phyloP scores from a whole-genome alignment of 2,113 vertebrate species.

The Pseudorasbora parva region DNA sequence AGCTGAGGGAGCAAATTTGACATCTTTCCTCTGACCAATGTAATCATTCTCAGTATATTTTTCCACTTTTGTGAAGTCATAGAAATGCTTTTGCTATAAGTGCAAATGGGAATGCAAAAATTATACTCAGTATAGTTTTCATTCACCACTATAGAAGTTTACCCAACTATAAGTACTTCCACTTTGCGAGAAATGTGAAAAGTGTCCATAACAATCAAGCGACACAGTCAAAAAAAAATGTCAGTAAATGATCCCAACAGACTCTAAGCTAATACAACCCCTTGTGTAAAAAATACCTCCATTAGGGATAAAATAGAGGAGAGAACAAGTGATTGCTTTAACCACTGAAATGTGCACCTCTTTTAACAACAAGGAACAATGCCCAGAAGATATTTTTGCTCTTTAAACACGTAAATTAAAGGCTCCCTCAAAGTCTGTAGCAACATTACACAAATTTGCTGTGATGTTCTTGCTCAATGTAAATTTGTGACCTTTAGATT shows the following conservation, averaged over 20 bases:
- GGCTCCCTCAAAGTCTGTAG: neutral
- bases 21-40: neutral
- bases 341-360: constrained; percentile 62
- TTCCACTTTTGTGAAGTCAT: neutral
- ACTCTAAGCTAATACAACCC: neutral
- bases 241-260: neutral
- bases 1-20: neutral
- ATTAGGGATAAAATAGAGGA: constrained; percentile 27
- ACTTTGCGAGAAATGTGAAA: neutral
- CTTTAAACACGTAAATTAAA: constrained; percentile 44
- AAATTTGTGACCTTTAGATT: constrained; percentile 24
- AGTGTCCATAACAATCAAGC: neutral
- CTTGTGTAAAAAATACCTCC: constrained; percentile 14
- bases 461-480: neutral
- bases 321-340: constrained; percentile 64
- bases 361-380: constrained; percentile 53
- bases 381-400: neutral
- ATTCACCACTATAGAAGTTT: neutral
- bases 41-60: neutral
- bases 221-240: neutral
- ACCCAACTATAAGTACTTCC: neutral
- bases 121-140: neutral
- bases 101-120: neutral
- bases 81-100: too few relatives aligned
- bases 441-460: neutral